These are phyloP conservation scores for Pseudomugil tenellus DNA, from an alignment of 2,797 vertebrate genomes.

Conservation along the genomic window DNA sequence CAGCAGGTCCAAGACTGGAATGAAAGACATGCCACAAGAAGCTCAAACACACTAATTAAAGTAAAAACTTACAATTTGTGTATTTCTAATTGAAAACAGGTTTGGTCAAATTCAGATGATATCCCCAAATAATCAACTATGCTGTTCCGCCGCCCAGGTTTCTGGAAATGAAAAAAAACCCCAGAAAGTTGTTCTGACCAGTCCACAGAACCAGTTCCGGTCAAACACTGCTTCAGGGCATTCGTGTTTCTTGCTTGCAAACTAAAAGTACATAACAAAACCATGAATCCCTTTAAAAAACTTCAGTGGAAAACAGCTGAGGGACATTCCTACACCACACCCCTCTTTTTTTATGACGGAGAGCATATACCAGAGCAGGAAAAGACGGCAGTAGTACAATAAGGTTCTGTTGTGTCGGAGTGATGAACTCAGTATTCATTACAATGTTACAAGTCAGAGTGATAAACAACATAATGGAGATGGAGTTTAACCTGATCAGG, in stretches of 20 bases:
- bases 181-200: not conserved
- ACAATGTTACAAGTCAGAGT: not conserved
- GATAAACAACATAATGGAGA: not conserved
- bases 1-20: not conserved
- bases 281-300: not conserved
- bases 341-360: not conserved
- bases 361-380: not conserved
- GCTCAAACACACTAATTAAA: not conserved
- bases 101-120: not conserved
- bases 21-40: not conserved
- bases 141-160: not conserved
- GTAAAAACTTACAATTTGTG: too few relatives aligned
- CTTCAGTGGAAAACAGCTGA: not conserved
- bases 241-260: not conserved
- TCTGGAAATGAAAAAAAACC: not conserved
- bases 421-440: not conserved
- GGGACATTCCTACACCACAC: not conserved
- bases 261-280: not conserved
- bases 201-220: not conserved
- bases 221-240: not conserved
- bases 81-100: not conserved
- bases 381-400: not conserved
- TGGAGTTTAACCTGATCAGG: not conserved
- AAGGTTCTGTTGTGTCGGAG: not conserved
- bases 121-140: not conserved